Base-by-base conservation (phyloP, 2,113 vertebrate genomes). In the Aegotheles bennettii region DNA sequence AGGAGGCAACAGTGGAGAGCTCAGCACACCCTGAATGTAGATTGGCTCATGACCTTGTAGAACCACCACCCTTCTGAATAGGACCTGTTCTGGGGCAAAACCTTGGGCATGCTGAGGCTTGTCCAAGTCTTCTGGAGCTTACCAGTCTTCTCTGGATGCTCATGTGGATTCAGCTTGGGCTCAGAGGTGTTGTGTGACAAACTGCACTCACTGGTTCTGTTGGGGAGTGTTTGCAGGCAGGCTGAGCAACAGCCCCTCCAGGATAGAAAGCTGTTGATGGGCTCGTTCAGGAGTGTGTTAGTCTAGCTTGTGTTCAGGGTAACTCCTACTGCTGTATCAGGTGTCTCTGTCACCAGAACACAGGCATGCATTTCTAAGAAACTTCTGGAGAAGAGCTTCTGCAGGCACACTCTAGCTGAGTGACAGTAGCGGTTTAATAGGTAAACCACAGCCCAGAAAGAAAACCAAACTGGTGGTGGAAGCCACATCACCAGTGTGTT, bases 211-310 rank as follows among this genome's bases (percentile, higher is more conserved):
- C 36, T 26, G 29, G 15, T 57, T 82, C 48, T 85, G 31, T 2
- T 3, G 26, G 51, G 11, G 7, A 28, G 16, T 13, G 15, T 84
- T 70, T 87, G 51, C 48, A 64, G 51, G 57, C 36, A 64, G 53
- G 51, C 35, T 50, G 6, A 29, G 24, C 43, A 50, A 0, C 16
- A 43, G 13, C 13, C 33, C 12, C 28, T 26, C 16, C 0, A 0
- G 68, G 21, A 11, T 25, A 24, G 63, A 42, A 67, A 59, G 31
- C n/a, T 71, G n/a, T 24, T 50, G 56, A 4, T 13, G 0, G 0
- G 20, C 36, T 87, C 63, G 0, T 71, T 60, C 31, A 4, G 25
- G 17, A 17, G 35, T n/a, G 23, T 43, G 64, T 45, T 83, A 35
- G 35, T 68, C 73, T 21, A 65, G 16, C 15, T 83, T 1, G 0